Base-by-base conservation (phyloP, 2,113 vertebrate species). In the Cyphomyrus discorhynchus region DNA sequence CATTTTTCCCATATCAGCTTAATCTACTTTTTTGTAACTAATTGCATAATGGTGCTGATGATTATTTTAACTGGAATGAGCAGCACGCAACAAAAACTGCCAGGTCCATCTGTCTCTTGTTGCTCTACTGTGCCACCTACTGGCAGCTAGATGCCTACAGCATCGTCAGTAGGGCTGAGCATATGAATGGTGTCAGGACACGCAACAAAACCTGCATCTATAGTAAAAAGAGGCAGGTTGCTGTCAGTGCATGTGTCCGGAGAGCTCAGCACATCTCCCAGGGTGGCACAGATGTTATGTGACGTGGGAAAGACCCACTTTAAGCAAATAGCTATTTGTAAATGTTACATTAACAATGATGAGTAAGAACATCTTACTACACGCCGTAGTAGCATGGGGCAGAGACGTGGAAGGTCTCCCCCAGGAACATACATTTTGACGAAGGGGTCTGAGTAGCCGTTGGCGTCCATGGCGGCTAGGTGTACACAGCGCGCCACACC, bases 401-500 rank as follows among this genome's bases (percentile, higher is more conserved):
- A 45, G 82, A n/a, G 42, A 84, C 0, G 1, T 46, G 39, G 19
- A 21, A 19, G 42, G 39, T 8, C 10, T n/a, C 66, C 45, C 66
- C 11, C 24, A 35, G 74, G 10, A 31, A 95, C 98, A 94, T 94
- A 99, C 98, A 99, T 97, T 93, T 99, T 99, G 86, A 99, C 98
- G 0, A 99, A 99, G 0, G 98, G 98, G 88, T 99, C 98, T 0
- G 98, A 99, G 94, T 99, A 99, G 89, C 98, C 98, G 0, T 99
- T 99, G 90, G 98, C 97, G 0, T 99, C 98, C 98, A 99, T 99
- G 89, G 98, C 97, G 0, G 98, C 98, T 91, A 99, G 92, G 90
- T 99, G 98, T 92, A 98, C 98, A 0, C 98, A 99, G 91, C 98
- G 98, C 9, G 99, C 93, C 0, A 99, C 96, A 17, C 98, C 98